Base-by-base conservation (phyloP, 1,140 invertebrate genomes). In the Mactra quadrangularis region DNA sequence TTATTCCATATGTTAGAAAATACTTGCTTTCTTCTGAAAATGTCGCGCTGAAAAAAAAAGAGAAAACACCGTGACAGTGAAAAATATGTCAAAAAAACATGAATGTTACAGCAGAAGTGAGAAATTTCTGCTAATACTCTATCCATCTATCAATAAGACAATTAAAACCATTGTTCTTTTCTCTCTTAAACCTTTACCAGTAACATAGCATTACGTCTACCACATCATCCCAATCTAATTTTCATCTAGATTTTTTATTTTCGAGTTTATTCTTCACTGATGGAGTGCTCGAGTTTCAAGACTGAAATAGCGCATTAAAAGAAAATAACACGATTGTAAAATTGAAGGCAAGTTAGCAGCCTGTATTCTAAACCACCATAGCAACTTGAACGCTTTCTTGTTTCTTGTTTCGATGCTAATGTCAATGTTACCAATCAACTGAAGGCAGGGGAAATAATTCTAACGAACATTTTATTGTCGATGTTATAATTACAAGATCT, bases 391-490 rank as follows among this genome's bases (percentile, higher is more conserved):
- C 3, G 25, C 31, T 33, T 64, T 57, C 62, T 50, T 70, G 33
- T 55, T 19, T 31, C 57, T 70, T 25, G 64, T 35, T 81, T 50
- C 47, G 33, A 71, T 81, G 77, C 47, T 81, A 70, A 71, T 70
- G 66, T 29, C 66, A 81, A 71, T 71, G 77, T 71, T 70, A 25
- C 52, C 66, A 81, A 81, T 81, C 64, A 81, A 41, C 31, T 64
- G 35, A 60, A 27, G 27, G 33, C 50, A 81, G 57, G 60, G 31
- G 31, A 60, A 60, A 53, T 64, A 64, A 60, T 81, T 45, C 64
- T 81, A 81, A 71, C 77, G 77, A 81, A 71, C n/a, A 50, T 81
- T 81, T 81, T 81, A 81, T 71, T 81, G 77, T 81, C 77, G 70
- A 81, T 66, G 47, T 81, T 81, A 81, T 81, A 81, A 81, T 81